Evolutionary conservation across 2,888 invertebrate genomes (phyloP).

Genomic region (Hydropsyche betteni): DNA sequence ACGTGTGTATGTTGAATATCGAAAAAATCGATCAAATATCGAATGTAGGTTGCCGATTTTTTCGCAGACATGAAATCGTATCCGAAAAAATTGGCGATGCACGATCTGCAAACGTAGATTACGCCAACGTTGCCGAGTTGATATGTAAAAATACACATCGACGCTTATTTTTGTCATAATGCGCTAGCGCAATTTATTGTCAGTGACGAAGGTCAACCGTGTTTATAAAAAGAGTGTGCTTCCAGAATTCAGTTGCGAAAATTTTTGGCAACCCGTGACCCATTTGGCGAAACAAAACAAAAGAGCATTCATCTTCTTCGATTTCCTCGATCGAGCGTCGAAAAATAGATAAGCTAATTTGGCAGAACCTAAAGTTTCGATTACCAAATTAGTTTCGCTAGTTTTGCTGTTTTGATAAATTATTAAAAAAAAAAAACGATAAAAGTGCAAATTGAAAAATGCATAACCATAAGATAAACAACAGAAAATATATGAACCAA

Average conservation of each 20-base stretch:
- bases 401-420: too few species aligned
- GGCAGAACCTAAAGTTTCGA: too few species aligned
- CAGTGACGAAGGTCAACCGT: conserved; percentile 24
- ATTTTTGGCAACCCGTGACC: conserved; percentile 21
- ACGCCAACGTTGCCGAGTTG: conserved; percentile 22
- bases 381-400: too few species aligned
- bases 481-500: too few species aligned
- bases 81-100: not conserved
- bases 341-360: not conserved
- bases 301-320: not conserved
- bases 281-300: conserved; percentile 11
- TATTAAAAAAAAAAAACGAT: too few species aligned
- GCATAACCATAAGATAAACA: too few species aligned
- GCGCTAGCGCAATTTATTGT: conserved; percentile 27
- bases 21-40: not conserved
- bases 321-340: not conserved
- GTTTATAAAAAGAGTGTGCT: conserved; percentile 28
- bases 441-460: too few species aligned
- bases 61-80: not conserved
- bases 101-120: conserved; percentile 7
- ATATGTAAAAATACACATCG: conserved; percentile 17
- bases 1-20: not conserved
- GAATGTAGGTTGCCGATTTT: not conserved
- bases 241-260: conserved; percentile 14
- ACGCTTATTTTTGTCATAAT: conserved; percentile 26